Base-by-base conservation (phyloP, 1,140 invertebrate genomes). In the Thereuonema tuberculata region DNA sequence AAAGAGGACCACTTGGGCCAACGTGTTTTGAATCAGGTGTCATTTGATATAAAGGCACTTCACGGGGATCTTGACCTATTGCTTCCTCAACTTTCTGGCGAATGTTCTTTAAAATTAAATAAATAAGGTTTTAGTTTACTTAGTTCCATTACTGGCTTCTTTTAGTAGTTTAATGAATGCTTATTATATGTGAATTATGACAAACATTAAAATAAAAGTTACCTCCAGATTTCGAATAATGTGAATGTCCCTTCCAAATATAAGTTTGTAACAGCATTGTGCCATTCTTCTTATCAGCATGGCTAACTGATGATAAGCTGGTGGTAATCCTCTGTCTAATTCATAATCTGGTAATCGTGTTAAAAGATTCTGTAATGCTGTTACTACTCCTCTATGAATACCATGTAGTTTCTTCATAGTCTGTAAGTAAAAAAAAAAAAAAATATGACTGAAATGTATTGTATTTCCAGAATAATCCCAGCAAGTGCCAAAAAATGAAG, bases 271-370 rank as follows among this genome's bases (percentile, higher is more conserved):
- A 29, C 53, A 55, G 21, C 24, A 26, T 21, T 55, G 53, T 2
- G 53, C 53, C 12, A 55, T 9, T 9, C 53, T 14, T 14, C 53
- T 14, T 26, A 55, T 55, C 12, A 55, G 28, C 53, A 55, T 55
- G 24, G 53, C 53, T 28, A 55, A 23, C 23, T 55, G 53, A 55
- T 55, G 53, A 55, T 55, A 55, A 26, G 21, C 24, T 12, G 53
- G 53, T 29, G 53, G 53, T 23, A 55, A 21, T 25, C 53, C 53
- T 27, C 53, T 14, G 26, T 55, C 53, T 23, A 55, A 29, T 14
- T 55, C 53, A 21, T 27, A 55, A 28, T 55, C 53, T n/a, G 53
- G 53, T n/a, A 55, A 29, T 14, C 53, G 23, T 29, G 53, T 27
- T 23, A 55, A 23, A 3, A 55, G 26, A 29, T 55, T 55, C 2